Conservation (phyloP, 2,797 vertebrate species). For the Naso thynnoides region DNA sequence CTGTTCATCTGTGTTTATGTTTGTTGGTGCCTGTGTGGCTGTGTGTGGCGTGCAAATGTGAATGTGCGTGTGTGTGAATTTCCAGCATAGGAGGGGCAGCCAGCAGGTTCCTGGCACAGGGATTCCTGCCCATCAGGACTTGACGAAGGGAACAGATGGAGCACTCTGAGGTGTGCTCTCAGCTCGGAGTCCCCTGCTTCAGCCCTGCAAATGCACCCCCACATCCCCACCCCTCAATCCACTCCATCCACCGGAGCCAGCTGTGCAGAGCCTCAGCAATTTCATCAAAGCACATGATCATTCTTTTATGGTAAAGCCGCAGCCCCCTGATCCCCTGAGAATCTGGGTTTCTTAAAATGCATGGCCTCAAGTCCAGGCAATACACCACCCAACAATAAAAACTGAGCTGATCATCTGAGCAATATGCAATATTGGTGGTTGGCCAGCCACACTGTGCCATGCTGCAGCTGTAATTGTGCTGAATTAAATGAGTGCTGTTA, state of each 20-base stretch:
- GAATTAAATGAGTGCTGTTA: conserved; percentile 69
- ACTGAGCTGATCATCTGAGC: conserved; percentile 47
- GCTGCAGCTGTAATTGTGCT: conserved; percentile 59
- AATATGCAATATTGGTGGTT: conserved; percentile 50
- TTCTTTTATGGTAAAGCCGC: conserved; percentile 59
- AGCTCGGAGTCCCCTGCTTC: conserved; percentile 48
- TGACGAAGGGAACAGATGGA: conserved; percentile 82
- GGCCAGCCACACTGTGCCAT: conserved; percentile 35
- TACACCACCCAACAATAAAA: conserved; percentile 58
- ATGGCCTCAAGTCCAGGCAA: conserved; percentile 31
- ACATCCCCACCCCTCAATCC: conserved; percentile 18
- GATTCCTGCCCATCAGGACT: conserved; percentile 71
- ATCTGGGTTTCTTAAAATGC: conserved; percentile 44
- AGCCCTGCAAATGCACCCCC: conserved; percentile 9
- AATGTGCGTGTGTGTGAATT: conserved; percentile 37
- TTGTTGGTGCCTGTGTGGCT: conserved; percentile 25
- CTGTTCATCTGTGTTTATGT: conserved; percentile 31
- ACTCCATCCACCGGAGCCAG: conserved; percentile 64
- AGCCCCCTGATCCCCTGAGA: conserved; percentile 40
- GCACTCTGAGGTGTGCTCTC: conserved; percentile 72
- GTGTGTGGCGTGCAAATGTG: conserved; percentile 6
- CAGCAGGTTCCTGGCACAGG: conserved; percentile 75
- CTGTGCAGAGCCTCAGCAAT: conserved; percentile 68
- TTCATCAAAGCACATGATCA: conserved; percentile 74
- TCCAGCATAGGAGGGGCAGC: conserved; percentile 43